These are phyloP conservation scores for Hemicentrotus pulcherrimus DNA, from an alignment of 35 echinoderm and acorn worm species.

Conservation along the genomic window DNA sequence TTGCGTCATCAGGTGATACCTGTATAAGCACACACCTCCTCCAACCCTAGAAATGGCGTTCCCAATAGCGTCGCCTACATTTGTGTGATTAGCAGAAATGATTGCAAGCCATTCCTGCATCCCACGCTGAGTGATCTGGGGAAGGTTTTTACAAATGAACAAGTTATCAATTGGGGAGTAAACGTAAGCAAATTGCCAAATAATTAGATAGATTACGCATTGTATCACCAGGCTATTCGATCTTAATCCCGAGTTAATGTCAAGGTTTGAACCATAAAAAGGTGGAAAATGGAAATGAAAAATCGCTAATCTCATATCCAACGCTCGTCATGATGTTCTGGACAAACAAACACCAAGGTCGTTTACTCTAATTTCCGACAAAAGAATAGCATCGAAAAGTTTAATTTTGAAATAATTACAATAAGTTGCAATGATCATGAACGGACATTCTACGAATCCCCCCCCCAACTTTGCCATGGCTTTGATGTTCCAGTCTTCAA, in stretches of 20 bases:
- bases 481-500: background rate
- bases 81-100: background rate
- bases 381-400: background rate
- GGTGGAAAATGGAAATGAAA: background rate
- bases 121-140: background rate
- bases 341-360: background rate
- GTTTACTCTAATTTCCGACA: constrained; percentile 1
- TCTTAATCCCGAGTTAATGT: background rate
- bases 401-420: background rate
- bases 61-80: background rate
- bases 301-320: background rate
- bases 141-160: background rate
- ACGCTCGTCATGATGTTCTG: background rate
- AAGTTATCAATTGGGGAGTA: background rate
- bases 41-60: background rate
- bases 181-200: background rate
- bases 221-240: constrained; percentile 1
- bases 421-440: background rate
- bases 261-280: background rate
- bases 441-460: background rate
- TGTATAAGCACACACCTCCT: background rate
- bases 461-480: background rate
- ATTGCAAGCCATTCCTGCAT: background rate
- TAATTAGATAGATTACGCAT: constrained; percentile 6
- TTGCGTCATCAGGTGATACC: background rate